Base-by-base conservation (phyloP, 2,797 vertebrate species). In the Ispidina picta region DNA sequence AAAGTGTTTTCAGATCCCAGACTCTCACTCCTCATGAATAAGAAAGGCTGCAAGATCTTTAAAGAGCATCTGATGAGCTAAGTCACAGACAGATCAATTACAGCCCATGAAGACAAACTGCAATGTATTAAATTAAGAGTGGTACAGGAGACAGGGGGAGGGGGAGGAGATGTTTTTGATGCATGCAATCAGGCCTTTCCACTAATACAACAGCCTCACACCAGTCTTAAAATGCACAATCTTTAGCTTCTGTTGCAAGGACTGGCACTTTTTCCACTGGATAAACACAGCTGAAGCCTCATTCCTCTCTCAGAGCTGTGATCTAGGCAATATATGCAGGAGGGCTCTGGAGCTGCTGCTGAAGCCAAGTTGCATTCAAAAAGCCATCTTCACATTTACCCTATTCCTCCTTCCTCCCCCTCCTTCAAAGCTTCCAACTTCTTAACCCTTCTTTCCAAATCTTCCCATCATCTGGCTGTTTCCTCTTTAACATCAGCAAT, bases 11-110 rank as follows among this genome's bases (percentile, higher is more conserved):
- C 76, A 88, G 75, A 90, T 82, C 55, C 81, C 60, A 1, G 8
- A 55, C 51, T 94, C 75, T 76, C 46, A 26, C 28, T 84, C 68
- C 77, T 91, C 86, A 88, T 86, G 74, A 94, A 88, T 90, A 93
- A 94, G 73, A 94, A 88, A 84, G 62, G 65, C 65, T 66, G 75
- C 68, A 88, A 85, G 85, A 83, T 92, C 86, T 85, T 90, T 96
- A 94, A 92, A 59, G 88, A 94, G 89, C 60, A 82, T 82, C 83
- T 95, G 91, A 95, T 94, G 92, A 94, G 86, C 94, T 95, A 90
- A 90, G 90, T 91, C 92, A 93, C 80, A 88, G 81, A 86, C 58
- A 93, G 77, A 93, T 94, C 89, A 95, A 86, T 93, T 95, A 90
- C 41, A 89, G 89, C 22, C 83, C 56, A 25, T 65, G 65, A 95